A percentile compares a stretch with the other conserved stretches of the same genome.
These are phyloP conservation scores for Drosophila tropicalis DNA, from an alignment of 1,140 invertebrate genomes.

Conservation along the genomic window DNA sequence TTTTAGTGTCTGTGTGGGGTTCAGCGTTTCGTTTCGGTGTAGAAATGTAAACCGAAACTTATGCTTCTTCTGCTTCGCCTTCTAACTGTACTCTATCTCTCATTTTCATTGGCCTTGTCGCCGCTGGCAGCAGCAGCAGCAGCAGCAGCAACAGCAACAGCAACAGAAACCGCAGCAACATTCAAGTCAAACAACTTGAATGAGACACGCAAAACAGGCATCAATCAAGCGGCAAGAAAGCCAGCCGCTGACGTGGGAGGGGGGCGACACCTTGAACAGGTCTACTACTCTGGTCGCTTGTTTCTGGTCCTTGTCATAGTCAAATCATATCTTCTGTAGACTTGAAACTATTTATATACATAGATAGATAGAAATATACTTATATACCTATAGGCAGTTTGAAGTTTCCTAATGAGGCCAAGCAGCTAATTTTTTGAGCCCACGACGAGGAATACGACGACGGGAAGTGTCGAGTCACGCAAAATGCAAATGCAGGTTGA, in stretches of 20 bases:
- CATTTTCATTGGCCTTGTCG: slow-evolving; percentile 52
- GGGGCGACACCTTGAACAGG: slow-evolving; percentile 42
- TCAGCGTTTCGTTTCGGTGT: slow-evolving; percentile 34
- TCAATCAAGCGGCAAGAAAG: slow-evolving; percentile 75
- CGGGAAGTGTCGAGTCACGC: slow-evolving; percentile 56
- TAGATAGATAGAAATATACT: slow-evolving; percentile 11
- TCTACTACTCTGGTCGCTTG: slow-evolving; percentile 45
- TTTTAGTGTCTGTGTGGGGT: slow-evolving; percentile 23
- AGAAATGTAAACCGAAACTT: slow-evolving; percentile 21
- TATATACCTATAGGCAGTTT: slow-evolving; percentile 52
- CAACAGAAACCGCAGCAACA: slow-evolving; percentile 32
- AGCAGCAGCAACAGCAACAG: slow-evolving; percentile 30
- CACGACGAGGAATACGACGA: neutral
- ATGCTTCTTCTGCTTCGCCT: slow-evolving; percentile 13
- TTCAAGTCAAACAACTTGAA: slow-evolving; percentile 13
- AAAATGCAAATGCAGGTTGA: slow-evolving; percentile 75
- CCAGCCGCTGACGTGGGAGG: slow-evolving; percentile 59
- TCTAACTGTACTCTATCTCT: slow-evolving; percentile 50
- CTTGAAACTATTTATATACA: slow-evolving; percentile 10
- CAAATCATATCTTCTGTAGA: slow-evolving; percentile 68
- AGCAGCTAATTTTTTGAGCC: slow-evolving; percentile 41
- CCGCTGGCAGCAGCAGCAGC: slow-evolving; percentile 38
- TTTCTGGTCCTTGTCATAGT: slow-evolving; percentile 66
- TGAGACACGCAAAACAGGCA: slow-evolving; percentile 77
- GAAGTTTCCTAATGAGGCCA: slow-evolving; percentile 63